Conservation (phyloP, 2,888 invertebrate species). For the Macrophya alboannulata region DNA sequence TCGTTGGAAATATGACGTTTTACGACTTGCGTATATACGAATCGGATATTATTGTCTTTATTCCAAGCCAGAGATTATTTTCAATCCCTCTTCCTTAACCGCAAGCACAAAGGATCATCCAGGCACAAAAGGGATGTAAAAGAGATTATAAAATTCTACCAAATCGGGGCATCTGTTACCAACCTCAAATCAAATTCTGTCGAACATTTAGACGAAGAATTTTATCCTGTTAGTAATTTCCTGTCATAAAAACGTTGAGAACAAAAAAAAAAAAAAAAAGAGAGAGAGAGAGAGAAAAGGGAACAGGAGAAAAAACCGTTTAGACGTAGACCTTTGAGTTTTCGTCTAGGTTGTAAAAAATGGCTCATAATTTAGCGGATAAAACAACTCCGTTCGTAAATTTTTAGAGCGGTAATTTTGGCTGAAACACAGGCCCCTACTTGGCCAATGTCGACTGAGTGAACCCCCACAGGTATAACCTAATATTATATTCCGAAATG, state of each 20-base stretch:
- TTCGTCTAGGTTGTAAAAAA: constrained; percentile 9
- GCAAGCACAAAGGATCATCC: constrained; percentile 8
- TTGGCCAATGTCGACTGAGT: constrained; percentile 31
- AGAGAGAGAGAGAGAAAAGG: not conserved
- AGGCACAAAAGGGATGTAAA: constrained; percentile 17
- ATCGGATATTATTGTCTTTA: constrained; percentile 30
- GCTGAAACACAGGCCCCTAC: not conserved
- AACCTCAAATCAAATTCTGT: constrained; percentile 14
- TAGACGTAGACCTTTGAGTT: not conserved
- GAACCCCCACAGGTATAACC: constrained; percentile 44
- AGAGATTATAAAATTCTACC: constrained; percentile 22
- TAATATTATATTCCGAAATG: constrained; percentile 51
- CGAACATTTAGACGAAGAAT: not conserved
- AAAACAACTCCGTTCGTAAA: constrained; percentile 20
- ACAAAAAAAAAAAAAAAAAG: not conserved
- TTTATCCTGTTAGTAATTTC: not conserved
- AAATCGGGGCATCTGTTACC: not conserved
- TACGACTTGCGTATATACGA: constrained; percentile 20
- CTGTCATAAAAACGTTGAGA: not conserved
- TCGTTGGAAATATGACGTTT: constrained; percentile 23
- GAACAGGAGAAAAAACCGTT: not conserved
- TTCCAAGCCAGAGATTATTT: not conserved
- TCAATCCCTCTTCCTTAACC: not conserved
- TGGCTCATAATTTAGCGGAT: constrained; percentile 1
- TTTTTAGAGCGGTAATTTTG: constrained; percentile 38